Evolutionary conservation across 2,888 invertebrate species (phyloP).

Genomic region (Chloroclystis v-ata): DNA sequence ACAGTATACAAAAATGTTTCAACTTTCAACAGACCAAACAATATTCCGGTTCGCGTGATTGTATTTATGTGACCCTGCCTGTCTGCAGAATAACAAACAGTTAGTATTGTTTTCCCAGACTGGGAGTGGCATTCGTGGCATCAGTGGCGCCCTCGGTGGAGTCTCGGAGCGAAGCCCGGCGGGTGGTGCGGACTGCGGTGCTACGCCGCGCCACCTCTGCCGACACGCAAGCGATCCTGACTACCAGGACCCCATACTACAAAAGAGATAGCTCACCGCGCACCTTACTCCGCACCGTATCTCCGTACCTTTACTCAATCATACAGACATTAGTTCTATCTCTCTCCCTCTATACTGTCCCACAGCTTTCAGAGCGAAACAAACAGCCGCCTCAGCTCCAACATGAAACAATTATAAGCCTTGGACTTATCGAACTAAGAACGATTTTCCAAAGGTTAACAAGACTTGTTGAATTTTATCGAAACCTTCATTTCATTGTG

Average conservation of each 20-base stretch:
- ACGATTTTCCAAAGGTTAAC: constrained; percentile 9
- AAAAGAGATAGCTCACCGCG: constrained; percentile 25
- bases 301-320: constrained; percentile 8
- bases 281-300: constrained; percentile 35
- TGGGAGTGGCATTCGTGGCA: constrained; percentile 8
- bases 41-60: not conserved
- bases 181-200: constrained; percentile 30
- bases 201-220: constrained; percentile 70
- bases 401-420: constrained; percentile 14
- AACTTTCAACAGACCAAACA: too few species aligned
- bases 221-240: constrained; percentile 73
- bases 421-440: constrained; percentile 9
- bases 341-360: constrained; percentile 52
- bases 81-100: constrained; percentile 10
- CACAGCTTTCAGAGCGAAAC: constrained; percentile 46
- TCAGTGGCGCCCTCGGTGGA: constrained; percentile 16
- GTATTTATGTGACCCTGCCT: not conserved
- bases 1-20: too few species aligned
- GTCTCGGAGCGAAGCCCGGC: not conserved
- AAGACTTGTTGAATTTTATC: constrained; percentile 30
- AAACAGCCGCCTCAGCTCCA: constrained; percentile 40
- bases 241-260: constrained; percentile 61
- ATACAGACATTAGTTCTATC: constrained; percentile 37
- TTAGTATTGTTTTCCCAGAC: constrained; percentile 3
- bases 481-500: constrained; percentile 41